Conservation (phyloP, 2,888 invertebrate genomes). For the Drosophila vallismaia region DNA sequence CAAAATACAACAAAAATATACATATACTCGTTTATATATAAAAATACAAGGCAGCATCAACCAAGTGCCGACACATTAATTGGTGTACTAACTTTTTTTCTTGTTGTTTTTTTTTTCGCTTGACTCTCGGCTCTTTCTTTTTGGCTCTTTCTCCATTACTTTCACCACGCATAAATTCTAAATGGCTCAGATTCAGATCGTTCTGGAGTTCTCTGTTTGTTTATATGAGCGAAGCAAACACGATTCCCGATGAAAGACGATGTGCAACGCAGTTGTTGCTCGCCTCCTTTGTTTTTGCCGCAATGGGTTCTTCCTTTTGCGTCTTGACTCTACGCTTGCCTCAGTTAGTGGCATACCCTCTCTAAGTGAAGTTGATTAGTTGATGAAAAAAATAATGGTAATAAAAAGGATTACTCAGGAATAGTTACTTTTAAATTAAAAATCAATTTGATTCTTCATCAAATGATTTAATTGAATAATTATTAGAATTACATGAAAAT, state of each 20-base stretch:
- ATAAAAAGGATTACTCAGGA: not conserved
- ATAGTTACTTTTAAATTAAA: no score
- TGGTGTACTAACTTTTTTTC: conserved; percentile 53
- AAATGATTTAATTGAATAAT: not conserved
- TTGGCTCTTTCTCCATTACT: conserved; percentile 54
- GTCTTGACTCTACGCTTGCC: conserved; percentile 5
- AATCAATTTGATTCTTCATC: no score
- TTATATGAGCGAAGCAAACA: conserved; percentile 49
- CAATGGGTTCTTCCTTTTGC: conserved; percentile 19
- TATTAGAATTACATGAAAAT: not conserved
- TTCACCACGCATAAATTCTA: conserved; percentile 69
- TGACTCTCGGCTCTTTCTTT: conserved; percentile 15
- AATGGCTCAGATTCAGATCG: conserved; percentile 53
- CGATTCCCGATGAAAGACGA: conserved; percentile 37
- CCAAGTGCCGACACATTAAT: conserved; percentile 55
- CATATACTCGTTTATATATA: not conserved
- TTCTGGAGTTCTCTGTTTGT: conserved; percentile 55
- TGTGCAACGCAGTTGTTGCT: conserved; percentile 51
- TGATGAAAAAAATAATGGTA: conserved; percentile 9
- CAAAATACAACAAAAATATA: conserved; percentile 12
- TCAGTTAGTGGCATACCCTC: conserved; percentile 39
- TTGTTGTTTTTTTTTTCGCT: not conserved
- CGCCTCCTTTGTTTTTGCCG: conserved; percentile 55
- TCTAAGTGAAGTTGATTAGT: conserved; percentile 17
- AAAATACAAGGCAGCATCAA: conserved; percentile 13